Base-by-base conservation (phyloP, 2,797 vertebrate species). In the Chlorospingus flavigularis region DNA sequence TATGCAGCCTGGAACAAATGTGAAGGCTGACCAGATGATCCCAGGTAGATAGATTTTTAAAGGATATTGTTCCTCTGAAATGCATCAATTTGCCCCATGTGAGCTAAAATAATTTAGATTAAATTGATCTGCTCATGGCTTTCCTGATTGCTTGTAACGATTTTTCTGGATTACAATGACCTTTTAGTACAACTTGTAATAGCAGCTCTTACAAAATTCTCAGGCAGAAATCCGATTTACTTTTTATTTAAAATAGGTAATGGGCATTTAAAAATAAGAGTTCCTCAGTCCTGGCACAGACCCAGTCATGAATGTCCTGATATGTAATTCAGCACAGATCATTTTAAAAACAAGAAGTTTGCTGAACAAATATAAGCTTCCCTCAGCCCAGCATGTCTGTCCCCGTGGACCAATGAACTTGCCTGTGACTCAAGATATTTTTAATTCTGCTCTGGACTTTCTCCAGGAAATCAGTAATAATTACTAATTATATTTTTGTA, bases 401-500 rank as follows among this genome's bases (percentile, higher is more conserved):
- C 92, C 92, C 90, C 3, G 14, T 14, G 37, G 86, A 86, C 95
- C 93, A 97, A 75, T 95, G 93, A 98, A 97, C 94, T 96, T 94
- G 83, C 79, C 88, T 88, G 87, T 93, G 91, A 92, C 95, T 97
- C 33, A 48, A 96, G 97, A 97, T 98, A 98, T 97, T 98, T 98
- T 98, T 97, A 98, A 98, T 98, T 98, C 91, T 97, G 98, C 97
- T 99, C 99, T 99, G 99, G 99, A 99, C 98, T 99, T 98, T 98
- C 98, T 99, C 98, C 99, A 99, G 98, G 98, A 99, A 99, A 98
- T 98, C 94, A 91, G 96, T 98, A 97, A 97, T 97, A 98, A 97
- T 98, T 97, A 94, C 97, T 98, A 98, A 98, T 98, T 97, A 96
- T 98, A 98, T 98, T 98, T 98, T 98, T 96, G 96, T 97, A 98